These are phyloP conservation scores for Podarcis muralis DNA, from an alignment of 2,113 vertebrate genomes.

Conservation along the genomic window DNA sequence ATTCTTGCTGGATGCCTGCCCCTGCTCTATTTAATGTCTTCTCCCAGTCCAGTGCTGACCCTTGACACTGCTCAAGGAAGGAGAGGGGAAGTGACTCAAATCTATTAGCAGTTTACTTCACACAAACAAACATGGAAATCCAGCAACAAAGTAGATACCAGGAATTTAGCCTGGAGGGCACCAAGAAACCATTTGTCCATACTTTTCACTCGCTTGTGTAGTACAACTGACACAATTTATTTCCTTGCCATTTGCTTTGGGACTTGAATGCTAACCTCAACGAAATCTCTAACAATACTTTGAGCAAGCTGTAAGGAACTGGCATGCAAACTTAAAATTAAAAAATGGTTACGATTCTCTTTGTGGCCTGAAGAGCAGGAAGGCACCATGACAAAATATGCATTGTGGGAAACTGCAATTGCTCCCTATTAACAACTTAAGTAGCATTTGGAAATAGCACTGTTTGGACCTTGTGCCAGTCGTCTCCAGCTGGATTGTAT, in stretches of 20 bases:
- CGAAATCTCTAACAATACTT: not conserved
- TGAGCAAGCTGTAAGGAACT: not conserved
- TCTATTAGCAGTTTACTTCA: not conserved
- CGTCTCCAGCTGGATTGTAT: too few relatives aligned
- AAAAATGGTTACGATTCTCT: not conserved
- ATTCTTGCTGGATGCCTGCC: constrained; percentile 17
- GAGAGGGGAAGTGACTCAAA: not conserved
- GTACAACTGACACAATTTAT: not conserved
- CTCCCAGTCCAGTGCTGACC: not conserved
- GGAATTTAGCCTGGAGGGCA: not conserved
- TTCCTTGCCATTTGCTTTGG: fast-evolving
- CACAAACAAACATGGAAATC: not conserved
- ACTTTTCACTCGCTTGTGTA: not conserved
- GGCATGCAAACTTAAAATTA: not conserved
- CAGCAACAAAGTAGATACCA: not conserved
- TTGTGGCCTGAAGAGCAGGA: fast-evolving
- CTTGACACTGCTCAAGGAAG: not conserved
- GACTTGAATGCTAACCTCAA: not conserved
- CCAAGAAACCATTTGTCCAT: constrained; percentile 19
- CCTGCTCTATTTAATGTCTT: constrained; percentile 9
- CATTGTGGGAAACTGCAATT: not conserved
- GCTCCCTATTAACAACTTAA: not conserved
- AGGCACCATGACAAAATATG: fast-evolving
- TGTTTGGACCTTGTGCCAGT: too few relatives aligned
- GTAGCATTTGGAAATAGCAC: too few relatives aligned